Evolutionary conservation across 2,888 invertebrate species (phyloP), one percentile per base, ranked within the genome.

Genomic region (Odontothrips loti): DNA sequence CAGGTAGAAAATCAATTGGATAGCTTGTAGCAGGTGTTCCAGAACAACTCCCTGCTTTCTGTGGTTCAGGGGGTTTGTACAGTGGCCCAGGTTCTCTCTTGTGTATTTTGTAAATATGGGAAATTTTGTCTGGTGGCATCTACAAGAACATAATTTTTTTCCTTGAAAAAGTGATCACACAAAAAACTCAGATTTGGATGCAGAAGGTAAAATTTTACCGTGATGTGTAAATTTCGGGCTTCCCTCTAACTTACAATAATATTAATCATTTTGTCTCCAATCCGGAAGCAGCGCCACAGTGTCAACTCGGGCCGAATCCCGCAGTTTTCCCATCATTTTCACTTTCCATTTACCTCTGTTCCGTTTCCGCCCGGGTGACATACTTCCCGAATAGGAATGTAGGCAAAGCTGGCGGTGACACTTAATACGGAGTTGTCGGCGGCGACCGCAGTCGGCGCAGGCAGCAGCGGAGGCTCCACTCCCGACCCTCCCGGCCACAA

Each of bases 301-400:
- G 34, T 4, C 34, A 43, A 43, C 6, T 2, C 34, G 34, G 6
- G 34, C 34, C 34, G 34, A 58, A 58, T 58, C n/a, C 58, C 58
- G 1, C 58, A 43, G 34, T 58, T 58, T 58, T n/a, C 0, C 58
- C 58, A 8, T 20, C 17, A 58, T 58, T 17, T 58, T 58, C 58
- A 58, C 58, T 58, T 58, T 58, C 58, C 20, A n/a, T 15, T 8
- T 4, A n/a, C 34, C 34, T 43, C 20, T 15, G 58, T 58, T n/a
- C 58, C 58, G n/a, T 15, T 58, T 58, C 58, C 58, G 6, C n/a
- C n/a, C 20, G 20, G 58, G 58, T 27, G 68, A 27, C 68, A 27
- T 27, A 75, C 68, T 75, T 75, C 68, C 68, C 27, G 68, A 27
- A 75, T 75, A 10, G 68, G 68, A 75, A 75, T 75, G 68, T 75